A percentile compares a stretch with the other conserved stretches of the same genome.
phyloP scores from a whole-genome alignment of 2,113 vertebrate genomes.

The Centrocercus urophasianus region DNA sequence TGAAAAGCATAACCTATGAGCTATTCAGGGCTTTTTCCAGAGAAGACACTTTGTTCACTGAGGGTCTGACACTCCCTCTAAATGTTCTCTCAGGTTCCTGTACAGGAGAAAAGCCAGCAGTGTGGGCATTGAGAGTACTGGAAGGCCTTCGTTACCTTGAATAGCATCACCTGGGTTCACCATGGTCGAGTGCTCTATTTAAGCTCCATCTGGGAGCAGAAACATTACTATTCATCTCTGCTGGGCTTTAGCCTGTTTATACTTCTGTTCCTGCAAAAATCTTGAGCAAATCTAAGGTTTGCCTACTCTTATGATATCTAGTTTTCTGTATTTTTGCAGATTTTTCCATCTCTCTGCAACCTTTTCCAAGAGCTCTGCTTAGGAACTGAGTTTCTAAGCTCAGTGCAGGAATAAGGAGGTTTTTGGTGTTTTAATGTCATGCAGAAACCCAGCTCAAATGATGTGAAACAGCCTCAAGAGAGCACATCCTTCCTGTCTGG shows the following conservation, averaged over 20 bases:
- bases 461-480: neutral
- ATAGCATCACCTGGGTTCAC: neutral
- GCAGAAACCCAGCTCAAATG: neutral
- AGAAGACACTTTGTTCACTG: accelerated
- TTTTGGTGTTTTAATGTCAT: neutral
- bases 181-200: neutral
- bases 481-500: neutral
- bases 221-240: neutral
- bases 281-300: neutral
- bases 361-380: neutral
- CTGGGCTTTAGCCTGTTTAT: neutral
- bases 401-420: neutral
- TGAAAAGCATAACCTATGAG: neutral
- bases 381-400: neutral
- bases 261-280: neutral
- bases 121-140: neutral
- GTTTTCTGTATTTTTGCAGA: neutral
- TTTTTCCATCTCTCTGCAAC: neutral
- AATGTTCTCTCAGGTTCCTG: too few relatives aligned
- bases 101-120: neutral
- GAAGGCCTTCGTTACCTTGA: neutral
- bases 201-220: neutral
- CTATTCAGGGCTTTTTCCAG: neutral
- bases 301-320: neutral
- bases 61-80: accelerated